Conservation (phyloP, 2,888 invertebrate species). For the Phyllotreta cruciferae region DNA sequence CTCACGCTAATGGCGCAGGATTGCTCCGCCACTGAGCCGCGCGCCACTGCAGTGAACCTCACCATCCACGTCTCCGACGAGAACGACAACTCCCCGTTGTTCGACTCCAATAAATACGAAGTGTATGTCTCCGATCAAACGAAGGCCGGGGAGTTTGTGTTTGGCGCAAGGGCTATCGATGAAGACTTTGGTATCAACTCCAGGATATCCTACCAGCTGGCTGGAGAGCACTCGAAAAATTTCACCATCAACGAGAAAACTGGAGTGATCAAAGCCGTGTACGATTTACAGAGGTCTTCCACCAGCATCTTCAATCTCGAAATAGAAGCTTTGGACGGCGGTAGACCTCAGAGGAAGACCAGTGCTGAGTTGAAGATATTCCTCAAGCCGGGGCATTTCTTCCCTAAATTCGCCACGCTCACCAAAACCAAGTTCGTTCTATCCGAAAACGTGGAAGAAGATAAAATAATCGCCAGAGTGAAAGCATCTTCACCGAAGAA, state of each 20-base stretch:
- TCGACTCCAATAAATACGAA: conserved; percentile 76
- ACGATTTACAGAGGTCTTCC: conserved; percentile 68
- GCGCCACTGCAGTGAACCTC: conserved; percentile 82
- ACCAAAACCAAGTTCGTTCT: conserved; percentile 77
- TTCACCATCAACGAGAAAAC: conserved; percentile 82
- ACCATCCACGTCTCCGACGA: conserved; percentile 81
- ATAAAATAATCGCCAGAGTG: conserved; percentile 77
- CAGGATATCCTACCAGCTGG: conserved; percentile 78
- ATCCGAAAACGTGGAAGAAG: conserved; percentile 80
- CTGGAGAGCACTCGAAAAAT: conserved; percentile 77
- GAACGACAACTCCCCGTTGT: conserved; percentile 85
- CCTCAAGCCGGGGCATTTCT: conserved; percentile 77
- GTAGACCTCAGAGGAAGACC: conserved; percentile 71
- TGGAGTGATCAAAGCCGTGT: conserved; percentile 85
- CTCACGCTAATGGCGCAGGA: conserved; percentile 88
- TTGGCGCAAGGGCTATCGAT: conserved; percentile 88
- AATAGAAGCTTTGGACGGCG: conserved; percentile 84
- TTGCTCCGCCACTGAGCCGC: conserved; percentile 84
- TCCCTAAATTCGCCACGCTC: conserved; percentile 79
- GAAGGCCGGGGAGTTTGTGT: conserved; percentile 82
- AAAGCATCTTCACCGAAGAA: conserved; percentile 82
- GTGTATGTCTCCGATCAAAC: conserved; percentile 85
- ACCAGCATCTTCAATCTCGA: conserved; percentile 73
- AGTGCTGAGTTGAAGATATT: conserved; percentile 79
- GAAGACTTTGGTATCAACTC: conserved; percentile 83